Conservation (phyloP, 2,888 invertebrate genomes). For the Dicyrtomina minuta region DNA sequence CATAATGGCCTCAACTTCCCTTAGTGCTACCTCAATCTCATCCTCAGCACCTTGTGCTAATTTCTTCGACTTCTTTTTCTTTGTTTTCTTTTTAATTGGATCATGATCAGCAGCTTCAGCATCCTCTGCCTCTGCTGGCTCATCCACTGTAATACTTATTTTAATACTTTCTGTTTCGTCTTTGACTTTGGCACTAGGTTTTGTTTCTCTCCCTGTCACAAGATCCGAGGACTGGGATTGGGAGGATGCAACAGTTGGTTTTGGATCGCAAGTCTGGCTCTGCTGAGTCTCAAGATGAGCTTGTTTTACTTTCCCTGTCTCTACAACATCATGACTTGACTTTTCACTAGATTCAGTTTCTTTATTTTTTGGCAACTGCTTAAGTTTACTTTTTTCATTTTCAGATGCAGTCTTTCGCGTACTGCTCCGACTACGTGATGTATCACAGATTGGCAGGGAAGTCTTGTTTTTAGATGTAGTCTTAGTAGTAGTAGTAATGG, state of each 20-base stretch:
- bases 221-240: not conserved
- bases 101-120: constrained; percentile 32
- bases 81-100: constrained; percentile 40
- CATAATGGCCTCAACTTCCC: constrained; percentile 42
- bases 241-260: constrained; percentile 20
- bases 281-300: not conserved
- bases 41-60: constrained; percentile 41
- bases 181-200: not conserved
- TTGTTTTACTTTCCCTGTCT: not conserved
- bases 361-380: not conserved
- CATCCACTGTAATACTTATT: not conserved
- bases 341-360: not conserved
- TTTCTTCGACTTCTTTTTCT: constrained; percentile 38
- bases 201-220: not conserved
- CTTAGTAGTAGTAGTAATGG: no score
- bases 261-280: not conserved
- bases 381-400: not conserved
- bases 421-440: no score
- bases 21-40: constrained; percentile 46
- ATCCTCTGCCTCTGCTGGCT: constrained; percentile 27
- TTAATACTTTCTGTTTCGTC: not conserved
- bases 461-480: no score
- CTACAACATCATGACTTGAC: no score
- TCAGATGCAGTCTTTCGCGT: no score
- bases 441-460: no score